Conservation (phyloP, 2,113 vertebrate species). For the Cervus canadensis region DNA sequence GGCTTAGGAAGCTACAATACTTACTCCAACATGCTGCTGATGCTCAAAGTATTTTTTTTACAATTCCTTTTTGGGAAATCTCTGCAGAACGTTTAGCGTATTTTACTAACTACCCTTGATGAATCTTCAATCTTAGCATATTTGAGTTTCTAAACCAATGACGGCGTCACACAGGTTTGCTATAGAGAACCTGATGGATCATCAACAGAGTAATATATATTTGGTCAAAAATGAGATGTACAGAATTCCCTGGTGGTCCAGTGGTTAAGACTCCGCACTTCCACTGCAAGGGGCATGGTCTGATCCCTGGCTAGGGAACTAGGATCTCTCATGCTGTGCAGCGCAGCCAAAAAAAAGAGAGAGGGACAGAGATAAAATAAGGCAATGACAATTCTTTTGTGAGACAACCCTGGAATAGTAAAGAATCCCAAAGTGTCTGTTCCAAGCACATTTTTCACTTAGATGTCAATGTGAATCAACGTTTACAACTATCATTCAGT, state of each 20-base stretch:
- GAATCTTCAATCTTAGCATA: background rate
- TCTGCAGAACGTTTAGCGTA: background rate
- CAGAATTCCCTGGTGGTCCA: background rate
- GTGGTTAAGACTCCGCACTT: background rate
- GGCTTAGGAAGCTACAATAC: background rate
- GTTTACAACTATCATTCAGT: background rate
- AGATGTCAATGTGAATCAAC: background rate
- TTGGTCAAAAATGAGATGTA: background rate
- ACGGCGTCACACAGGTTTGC: background rate
- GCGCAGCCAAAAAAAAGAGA: rapidly evolving
- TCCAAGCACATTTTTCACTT: background rate
- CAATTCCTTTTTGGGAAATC: slow-evolving; percentile 4
- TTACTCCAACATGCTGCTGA: background rate
- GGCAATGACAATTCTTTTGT: background rate
- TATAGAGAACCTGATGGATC: background rate
- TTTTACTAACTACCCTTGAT: background rate
- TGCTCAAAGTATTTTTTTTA: background rate
- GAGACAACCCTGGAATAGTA: background rate
- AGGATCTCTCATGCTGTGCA: background rate
- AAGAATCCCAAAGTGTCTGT: background rate
- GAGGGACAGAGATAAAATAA: background rate
- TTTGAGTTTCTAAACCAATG: background rate
- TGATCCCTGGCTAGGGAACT: background rate
- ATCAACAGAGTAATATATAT: background rate
- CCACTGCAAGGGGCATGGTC: background rate